Base-by-base conservation (phyloP, 1,140 invertebrate genomes). In the Chrysoperla carnea region DNA sequence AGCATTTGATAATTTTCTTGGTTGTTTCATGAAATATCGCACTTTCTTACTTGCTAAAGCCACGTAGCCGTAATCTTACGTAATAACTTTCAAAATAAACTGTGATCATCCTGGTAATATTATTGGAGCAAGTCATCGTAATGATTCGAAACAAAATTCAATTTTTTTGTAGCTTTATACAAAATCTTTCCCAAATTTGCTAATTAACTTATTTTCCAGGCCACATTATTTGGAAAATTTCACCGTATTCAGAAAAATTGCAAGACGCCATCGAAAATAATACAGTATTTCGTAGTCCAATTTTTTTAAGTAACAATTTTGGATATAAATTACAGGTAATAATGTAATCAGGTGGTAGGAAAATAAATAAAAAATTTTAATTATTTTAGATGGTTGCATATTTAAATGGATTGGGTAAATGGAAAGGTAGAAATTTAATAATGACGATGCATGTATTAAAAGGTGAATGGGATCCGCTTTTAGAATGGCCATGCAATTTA, bases 331-430 rank as follows among this genome's bases (percentile, higher is more conserved):
- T 83, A 9, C 68, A 76, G 56, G 75, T 77, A 64, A 61, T 54
- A 29, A 15, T 47, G 33, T 12, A 46, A n/a, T 7, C 11, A 9
- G 6, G 5, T 36, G 39, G 39, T 8, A 35, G 11, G n/a, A 17
- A 13, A 9, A 33, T 4, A 37, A 35, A 11, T 29, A 5, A 12
- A 12, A 33, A 29, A 29, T 4, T 29, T 13, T 29, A n/a, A n/a
- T n/a, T n/a, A 43, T 43, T 15, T 23, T 48, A 78, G 74, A 60
- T 78, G 15, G 69, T 80, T 46, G 55, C 80, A 5, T 70, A 72
- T 52, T 50, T 81, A 13, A 82, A 83, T 49, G 78, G 78, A 7
- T 67, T 76, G 28, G 77, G 77, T 6, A 76, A 76, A 44, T 81
- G 78, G 78, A 76, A 71, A 50, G 77, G 75, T 0, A 67, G 78